Evolutionary conservation across 2,113 vertebrate species (phyloP).

Genomic region (Paraplagusia blochii): DNA sequence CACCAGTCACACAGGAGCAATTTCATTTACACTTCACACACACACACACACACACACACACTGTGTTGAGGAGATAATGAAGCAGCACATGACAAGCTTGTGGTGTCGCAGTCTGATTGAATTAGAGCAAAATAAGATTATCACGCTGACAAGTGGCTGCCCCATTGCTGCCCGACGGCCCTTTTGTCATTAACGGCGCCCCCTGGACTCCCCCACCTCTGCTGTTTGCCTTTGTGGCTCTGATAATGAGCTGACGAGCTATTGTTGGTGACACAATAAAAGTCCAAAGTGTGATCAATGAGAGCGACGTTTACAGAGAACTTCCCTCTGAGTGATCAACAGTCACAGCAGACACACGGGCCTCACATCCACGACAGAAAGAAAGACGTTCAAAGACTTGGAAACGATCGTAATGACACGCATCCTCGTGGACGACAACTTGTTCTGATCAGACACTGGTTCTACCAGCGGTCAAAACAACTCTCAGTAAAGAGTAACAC

Average conservation of each 20-base stretch:
- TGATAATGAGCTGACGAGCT: slow-evolving; percentile 51
- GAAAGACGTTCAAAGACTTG: neutral
- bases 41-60: slow-evolving; percentile 26
- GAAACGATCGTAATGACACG: no score
- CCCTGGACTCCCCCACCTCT: slow-evolving; percentile 35
- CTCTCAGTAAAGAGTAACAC: no score
- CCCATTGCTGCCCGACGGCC: slow-evolving; percentile 43
- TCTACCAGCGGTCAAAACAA: no score
- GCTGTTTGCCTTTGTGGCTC: slow-evolving; percentile 27
- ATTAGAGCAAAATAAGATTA: slow-evolving; percentile 70
- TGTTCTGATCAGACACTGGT: no score
- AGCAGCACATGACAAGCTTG: slow-evolving; percentile 45
- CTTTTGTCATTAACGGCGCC: slow-evolving; percentile 54
- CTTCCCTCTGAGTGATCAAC: slow-evolving; percentile 40
- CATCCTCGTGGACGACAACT: no score
- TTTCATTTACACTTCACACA: slow-evolving; percentile 27
- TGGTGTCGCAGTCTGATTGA: slow-evolving; percentile 54
- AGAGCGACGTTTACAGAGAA: slow-evolving; percentile 44
- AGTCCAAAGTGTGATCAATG: slow-evolving; percentile 72
- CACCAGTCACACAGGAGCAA: slow-evolving; percentile 10
- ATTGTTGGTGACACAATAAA: slow-evolving; percentile 55
- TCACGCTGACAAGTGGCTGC: slow-evolving; percentile 59
- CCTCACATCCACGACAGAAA: neutral
- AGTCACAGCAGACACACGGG: no score
- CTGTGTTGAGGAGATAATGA: slow-evolving; percentile 38